Base-by-base conservation (phyloP, 2,797 vertebrate genomes). In the Dendrocincla fuliginosa region DNA sequence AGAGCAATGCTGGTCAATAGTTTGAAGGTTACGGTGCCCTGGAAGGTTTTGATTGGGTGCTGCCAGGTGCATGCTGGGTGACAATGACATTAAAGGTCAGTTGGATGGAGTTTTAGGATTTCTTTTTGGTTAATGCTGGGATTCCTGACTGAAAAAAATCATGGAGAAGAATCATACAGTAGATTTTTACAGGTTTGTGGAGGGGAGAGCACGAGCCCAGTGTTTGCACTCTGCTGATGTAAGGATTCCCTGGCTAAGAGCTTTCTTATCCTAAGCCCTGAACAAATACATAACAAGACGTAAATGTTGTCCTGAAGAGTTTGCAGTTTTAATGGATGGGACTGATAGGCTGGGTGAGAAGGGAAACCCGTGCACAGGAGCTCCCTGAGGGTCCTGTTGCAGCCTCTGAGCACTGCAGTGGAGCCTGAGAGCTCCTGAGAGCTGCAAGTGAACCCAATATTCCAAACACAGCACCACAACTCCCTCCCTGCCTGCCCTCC, bases 1-100 rank as follows among this genome's bases (percentile, higher is more conserved):
- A 97, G 96, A 94, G 93, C 84, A 49, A 79, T 50, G 74, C 83
- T 96, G 91, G 97, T 98, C 98, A 98, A 98, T 98, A 98, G 95
- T 47, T 96, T 80, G 93, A 95, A 97, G 95, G 95, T 97, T 95
- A 89, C 1, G 11, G 87, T 55, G 85, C 90, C 91, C 95, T 95
- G 96, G 94, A 88, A 94, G 88, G 42, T 79, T 93, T 80, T 93
- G 95, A 78, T 64, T 94, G 91, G 95, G 67, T 77, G 71, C 63
- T 74, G 47, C 32, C 52, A 89, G 49, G 77, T 91, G 70, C 19
- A 2, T 39, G 28, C 68, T 61, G 73, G 81, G 76, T 76, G 84
- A 85, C 94, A 81, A 69, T 79, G 96, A 70, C 95, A 93, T 76
- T 68, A 86, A 84, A 96, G 95, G 95, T 93, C 94, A 91, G 19